Evolutionary conservation across 1,140 invertebrate genomes (phyloP).

Genomic region (Watersipora subatra): DNA sequence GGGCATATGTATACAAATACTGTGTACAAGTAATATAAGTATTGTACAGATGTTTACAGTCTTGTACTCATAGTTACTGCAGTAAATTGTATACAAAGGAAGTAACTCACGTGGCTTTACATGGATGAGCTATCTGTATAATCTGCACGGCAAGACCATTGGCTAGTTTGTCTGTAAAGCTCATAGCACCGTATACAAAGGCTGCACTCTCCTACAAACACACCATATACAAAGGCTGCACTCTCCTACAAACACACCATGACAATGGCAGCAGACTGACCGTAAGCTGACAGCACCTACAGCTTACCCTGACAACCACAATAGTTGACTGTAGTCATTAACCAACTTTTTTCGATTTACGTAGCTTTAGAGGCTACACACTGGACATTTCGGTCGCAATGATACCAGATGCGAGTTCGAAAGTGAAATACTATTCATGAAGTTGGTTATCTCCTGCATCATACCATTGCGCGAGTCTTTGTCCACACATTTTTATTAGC

Average conservation of each 20-base stretch:
- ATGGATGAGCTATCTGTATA: constrained; percentile 54
- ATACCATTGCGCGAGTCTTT: too few species aligned
- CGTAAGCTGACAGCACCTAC: constrained; percentile 1
- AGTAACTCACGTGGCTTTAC: constrained; percentile 13
- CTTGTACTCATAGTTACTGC: neutral
- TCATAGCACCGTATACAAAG: constrained; percentile 93
- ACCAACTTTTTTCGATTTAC: too few species aligned
- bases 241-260: constrained; percentile 46
- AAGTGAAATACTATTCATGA: too few species aligned
- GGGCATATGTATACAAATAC: neutral
- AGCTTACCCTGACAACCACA: too few species aligned
- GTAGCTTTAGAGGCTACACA: too few species aligned
- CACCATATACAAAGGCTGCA: constrained; percentile 65
- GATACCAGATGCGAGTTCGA: too few species aligned
- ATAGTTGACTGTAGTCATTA: too few species aligned
- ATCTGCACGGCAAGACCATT: constrained; percentile 69
- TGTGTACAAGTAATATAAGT: neutral
- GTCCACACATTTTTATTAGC: too few species aligned
- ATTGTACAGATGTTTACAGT: neutral
- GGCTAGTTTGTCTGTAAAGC: constrained; percentile 80
- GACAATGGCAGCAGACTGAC: constrained; percentile 64
- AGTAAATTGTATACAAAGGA: neutral
- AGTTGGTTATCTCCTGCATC: too few species aligned
- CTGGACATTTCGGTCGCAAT: too few species aligned
- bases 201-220: constrained; percentile 59